These are phyloP conservation scores for Netelia fuscicornis DNA, from an alignment of 2,888 invertebrate species.

Conservation along the genomic window DNA sequence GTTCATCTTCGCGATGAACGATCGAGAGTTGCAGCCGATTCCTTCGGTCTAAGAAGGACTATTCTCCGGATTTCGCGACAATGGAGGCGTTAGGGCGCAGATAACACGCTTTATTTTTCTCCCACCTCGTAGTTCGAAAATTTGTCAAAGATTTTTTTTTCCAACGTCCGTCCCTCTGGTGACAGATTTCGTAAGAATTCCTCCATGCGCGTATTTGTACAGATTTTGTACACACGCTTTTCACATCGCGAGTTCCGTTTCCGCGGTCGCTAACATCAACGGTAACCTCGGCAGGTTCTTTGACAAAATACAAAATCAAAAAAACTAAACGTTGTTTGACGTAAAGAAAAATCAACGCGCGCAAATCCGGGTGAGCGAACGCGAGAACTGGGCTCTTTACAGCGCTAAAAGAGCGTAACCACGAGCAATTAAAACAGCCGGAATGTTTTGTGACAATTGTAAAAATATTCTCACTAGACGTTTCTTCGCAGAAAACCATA, in stretches of 20 bases:
- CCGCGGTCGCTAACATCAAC: not conserved
- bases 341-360: slow-evolving; percentile 64
- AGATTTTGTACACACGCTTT: slow-evolving; percentile 13
- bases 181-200: slow-evolving; percentile 46
- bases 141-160: slow-evolving; percentile 32
- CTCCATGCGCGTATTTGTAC: slow-evolving; percentile 3
- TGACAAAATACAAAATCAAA: not conserved
- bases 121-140: slow-evolving; percentile 13
- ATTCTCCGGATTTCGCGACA: slow-evolving; percentile 64
- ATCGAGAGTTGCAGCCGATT: slow-evolving; percentile 62
- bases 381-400: slow-evolving; percentile 1
- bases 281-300: slow-evolving; percentile 12
- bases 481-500: slow-evolving; percentile 14
- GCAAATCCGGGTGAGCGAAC: slow-evolving; percentile 41
- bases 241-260: slow-evolving; percentile 5
- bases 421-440: slow-evolving; percentile 76
- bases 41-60: slow-evolving; percentile 67
- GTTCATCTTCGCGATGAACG: slow-evolving; percentile 72
- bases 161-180: not conserved
- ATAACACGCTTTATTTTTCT: slow-evolving; percentile 68
- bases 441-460: slow-evolving; percentile 77
- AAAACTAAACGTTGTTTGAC: slow-evolving; percentile 59
- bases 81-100: slow-evolving; percentile 74
- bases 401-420: slow-evolving; percentile 30
- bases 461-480: slow-evolving; percentile 72